Percentiles rank a stretch among this genome's conserved stretches.
phyloP scores from a whole-genome alignment of 2,797 vertebrate species.

The Acanthis flammea region DNA sequence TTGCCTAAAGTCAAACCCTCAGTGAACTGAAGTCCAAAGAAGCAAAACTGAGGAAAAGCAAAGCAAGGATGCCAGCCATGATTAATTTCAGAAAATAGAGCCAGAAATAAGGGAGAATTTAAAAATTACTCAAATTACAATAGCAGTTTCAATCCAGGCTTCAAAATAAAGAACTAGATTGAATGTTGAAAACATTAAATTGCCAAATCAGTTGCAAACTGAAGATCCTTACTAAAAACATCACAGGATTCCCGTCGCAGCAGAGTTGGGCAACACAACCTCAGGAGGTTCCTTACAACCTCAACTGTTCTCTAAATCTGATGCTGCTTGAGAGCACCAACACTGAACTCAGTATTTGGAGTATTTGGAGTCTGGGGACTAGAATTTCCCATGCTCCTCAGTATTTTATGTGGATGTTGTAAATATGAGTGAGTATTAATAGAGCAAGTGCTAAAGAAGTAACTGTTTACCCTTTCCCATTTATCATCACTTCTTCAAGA shows the following conservation, averaged over 20 bases:
- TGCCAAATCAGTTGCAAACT: background rate
- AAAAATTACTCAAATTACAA: background rate
- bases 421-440: background rate
- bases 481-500: background rate
- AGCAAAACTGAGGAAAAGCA: background rate
- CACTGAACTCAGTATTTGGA: background rate
- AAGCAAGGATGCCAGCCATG: background rate
- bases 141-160: background rate
- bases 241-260: background rate
- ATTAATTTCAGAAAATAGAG: background rate
- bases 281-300: background rate
- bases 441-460: background rate
- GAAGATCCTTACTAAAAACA: background rate
- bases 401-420: background rate
- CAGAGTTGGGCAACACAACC: background rate
- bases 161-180: background rate
- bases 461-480: background rate
- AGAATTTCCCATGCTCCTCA: background rate
- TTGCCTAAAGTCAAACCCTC: background rate
- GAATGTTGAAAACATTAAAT: background rate
- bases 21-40: background rate
- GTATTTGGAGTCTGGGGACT: background rate
- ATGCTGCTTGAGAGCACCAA: background rate
- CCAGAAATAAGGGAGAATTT: background rate
- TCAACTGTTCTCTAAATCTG: fast-evolving